Evolutionary conservation across 1,140 invertebrate species (phyloP).

Genomic region (Drosophila sp.): DNA sequence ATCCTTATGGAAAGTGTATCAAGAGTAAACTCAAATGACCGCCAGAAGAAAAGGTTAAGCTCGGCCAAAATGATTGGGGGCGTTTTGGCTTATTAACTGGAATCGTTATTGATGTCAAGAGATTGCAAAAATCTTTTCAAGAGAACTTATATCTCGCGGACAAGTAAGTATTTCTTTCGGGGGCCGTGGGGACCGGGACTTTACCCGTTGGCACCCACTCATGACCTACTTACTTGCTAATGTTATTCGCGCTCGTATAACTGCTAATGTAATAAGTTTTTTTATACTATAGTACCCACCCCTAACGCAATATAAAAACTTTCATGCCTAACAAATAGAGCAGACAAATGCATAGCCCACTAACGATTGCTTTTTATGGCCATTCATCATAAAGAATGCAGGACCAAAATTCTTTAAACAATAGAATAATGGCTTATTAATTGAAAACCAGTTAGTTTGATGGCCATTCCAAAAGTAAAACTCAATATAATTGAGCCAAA

Average conservation of each 20-base stretch:
- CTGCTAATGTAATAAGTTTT: conserved; percentile 33
- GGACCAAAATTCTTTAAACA: conserved; percentile 36
- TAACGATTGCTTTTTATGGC: conserved; percentile 55
- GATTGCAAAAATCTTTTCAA: conserved; percentile 3
- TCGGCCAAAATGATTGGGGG: conserved; percentile 50
- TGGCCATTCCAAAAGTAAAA: conserved; percentile 21
- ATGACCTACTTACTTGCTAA: background rate
- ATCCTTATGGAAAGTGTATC: background rate
- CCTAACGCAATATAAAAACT: conserved; percentile 46
- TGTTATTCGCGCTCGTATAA: conserved; percentile 30
- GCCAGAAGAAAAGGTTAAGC: conserved; percentile 64
- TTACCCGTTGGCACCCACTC: background rate
- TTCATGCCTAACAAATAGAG: conserved; percentile 62
- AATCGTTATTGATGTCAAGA: conserved; percentile 28
- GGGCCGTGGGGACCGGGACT: background rate
- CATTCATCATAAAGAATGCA: conserved; percentile 57
- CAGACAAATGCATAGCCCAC: conserved; percentile 48
- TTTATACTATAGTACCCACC: conserved; percentile 32
- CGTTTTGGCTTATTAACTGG: conserved; percentile 46
- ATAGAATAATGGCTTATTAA: conserved; percentile 43
- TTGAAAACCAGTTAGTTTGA: conserved; percentile 53
- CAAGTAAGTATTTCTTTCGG: background rate
- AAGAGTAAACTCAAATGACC: conserved; percentile 30
- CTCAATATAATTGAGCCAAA: background rate
- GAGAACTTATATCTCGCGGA: background rate